Evolutionary conservation across 2,888 invertebrate species (phyloP), one percentile per base, ranked within the genome.

Genomic region (Mythimna ferrago): DNA sequence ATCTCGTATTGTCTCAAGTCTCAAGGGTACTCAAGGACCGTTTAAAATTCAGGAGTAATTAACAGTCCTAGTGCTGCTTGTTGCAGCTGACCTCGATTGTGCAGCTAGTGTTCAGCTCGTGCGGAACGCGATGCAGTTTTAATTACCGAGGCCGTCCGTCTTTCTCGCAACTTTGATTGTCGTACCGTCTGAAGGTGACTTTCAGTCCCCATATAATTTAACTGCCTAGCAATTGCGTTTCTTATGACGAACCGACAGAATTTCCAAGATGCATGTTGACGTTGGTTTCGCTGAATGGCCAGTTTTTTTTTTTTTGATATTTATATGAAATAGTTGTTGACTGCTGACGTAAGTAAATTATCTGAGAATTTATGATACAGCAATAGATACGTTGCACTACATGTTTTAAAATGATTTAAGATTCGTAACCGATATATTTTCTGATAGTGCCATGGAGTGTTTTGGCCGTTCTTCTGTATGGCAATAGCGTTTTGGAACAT

Each of bases 71-170:
- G 80, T 83, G 83, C 80, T 88, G 86, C 72, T 82, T 68, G 89
- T 87, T 89, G 89, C 87, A 87, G 83, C 81, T 90, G 93, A 91
- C 94, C 94, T 92, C 92, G 89, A 91, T 93, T 88, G 86, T 88
- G 88, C 80, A 87, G 87, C 84, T 88, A 85, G 86, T 80, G 83
- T 89, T 87, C 86, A 86, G 86, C 88, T 92, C 92, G 93, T 92
- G 93, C 92, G 91, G 91, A 94, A 93, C 93, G 91, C 92, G 92
- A 93, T 91, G 92, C 91, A 92, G 89, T 92, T 93, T 92, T 92
- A 93, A 93, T 93, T 91, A 89, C 88, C 86, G 90, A 89, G 88
- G 89, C 85, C 85, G 84, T 89, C 82, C 80, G 86, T 90, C 87
- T 91, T 90, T 90, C 82, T 83, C 84, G 73, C 73, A 86, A 86